Base-by-base conservation (phyloP, 2,797 vertebrate species). In the Chloroceryle amazona region DNA sequence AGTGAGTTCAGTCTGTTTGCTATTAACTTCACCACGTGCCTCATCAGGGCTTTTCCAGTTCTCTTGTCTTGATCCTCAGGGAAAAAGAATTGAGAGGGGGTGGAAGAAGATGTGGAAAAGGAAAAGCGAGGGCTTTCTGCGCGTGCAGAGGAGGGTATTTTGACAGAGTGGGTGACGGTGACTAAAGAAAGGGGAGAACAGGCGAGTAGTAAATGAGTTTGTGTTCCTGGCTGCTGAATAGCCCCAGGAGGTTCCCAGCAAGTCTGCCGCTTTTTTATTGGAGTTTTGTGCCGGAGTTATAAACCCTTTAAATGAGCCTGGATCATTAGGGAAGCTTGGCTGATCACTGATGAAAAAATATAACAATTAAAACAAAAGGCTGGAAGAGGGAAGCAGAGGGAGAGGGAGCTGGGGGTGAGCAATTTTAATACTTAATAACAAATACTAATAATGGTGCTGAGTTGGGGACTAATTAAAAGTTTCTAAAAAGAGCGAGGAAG, bases 281-380 rank as follows among this genome's bases (percentile, higher is more conserved):
- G 96, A 98, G 94, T 95, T 98, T 90, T 97, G 95, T 85, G 94
- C 97, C 73, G 14, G 89, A 97, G 96, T 97, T 97, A 96, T 97
- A 98, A 98, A 98, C 97, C 95, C 96, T 97, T 96, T 96, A 98
- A 98, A 98, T 98, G 98, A 98, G 96, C 90, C 95, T 91, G 94
- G 97, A 98, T 98, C 98, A 98, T 98, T 98, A 98, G 98, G 86
- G 95, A 98, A 98, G 98, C 98, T 98, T 91, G 72, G 97, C 97
- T 98, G 98, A 98, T 98, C 97, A 97, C 97, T 98, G 98, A 96
- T 98, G 97, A 98, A 98, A 97, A 98, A 98, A 98, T 97, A 95
- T 95, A 97, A 98, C 98, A 98, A 98, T 98, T 98, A 98, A 98
- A 98, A 97, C 86, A 97, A 96, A 97, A 95, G 90, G 81, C 81